A percentile compares a stretch with the other conserved stretches of the same genome.
Evolutionary conservation across 2,113 vertebrate species (phyloP).

Genomic region (Sminthopsis crassicaudata): DNA sequence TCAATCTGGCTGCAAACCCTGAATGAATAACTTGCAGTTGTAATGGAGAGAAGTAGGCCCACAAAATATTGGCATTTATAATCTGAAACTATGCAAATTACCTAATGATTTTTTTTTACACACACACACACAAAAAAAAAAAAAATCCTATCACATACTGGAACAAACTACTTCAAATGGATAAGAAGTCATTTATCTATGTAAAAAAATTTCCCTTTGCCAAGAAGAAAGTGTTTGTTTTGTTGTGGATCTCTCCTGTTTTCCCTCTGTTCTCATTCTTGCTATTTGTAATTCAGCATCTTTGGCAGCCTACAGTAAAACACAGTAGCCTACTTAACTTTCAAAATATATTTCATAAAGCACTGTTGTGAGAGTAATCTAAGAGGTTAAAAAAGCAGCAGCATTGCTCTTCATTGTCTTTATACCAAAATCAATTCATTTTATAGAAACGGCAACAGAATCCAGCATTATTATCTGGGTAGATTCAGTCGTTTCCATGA

Average conservation of each 20-base stretch:
- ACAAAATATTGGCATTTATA: slow-evolving; percentile 65
- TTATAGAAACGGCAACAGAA: slow-evolving; percentile 62
- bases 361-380: slow-evolving; percentile 64
- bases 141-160: slow-evolving; percentile 54
- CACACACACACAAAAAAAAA: slow-evolving; percentile 66
- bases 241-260: slow-evolving; percentile 30
- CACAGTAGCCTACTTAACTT: slow-evolving; percentile 60
- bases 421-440: slow-evolving; percentile 52
- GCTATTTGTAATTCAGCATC: slow-evolving; percentile 60
- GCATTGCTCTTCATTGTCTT: slow-evolving; percentile 37
- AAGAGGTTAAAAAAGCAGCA: slow-evolving; percentile 63
- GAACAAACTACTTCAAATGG: slow-evolving; percentile 72
- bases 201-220: slow-evolving; percentile 68
- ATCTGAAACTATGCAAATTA: slow-evolving; percentile 73
- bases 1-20: slow-evolving; percentile 82
- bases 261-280: slow-evolving; percentile 41
- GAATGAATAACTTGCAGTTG: slow-evolving; percentile 87
- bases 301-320: slow-evolving; percentile 70
- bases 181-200: slow-evolving; percentile 78
- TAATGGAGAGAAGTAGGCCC: slow-evolving; percentile 77
- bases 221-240: slow-evolving; percentile 59
- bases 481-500: slow-evolving; percentile 53
- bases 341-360: slow-evolving; percentile 51
- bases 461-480: slow-evolving; percentile 54
- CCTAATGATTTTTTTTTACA: slow-evolving; percentile 58